phyloP scores from a whole-genome alignment of 2,888 invertebrate genomes.

The Drymonia ruficornis region DNA sequence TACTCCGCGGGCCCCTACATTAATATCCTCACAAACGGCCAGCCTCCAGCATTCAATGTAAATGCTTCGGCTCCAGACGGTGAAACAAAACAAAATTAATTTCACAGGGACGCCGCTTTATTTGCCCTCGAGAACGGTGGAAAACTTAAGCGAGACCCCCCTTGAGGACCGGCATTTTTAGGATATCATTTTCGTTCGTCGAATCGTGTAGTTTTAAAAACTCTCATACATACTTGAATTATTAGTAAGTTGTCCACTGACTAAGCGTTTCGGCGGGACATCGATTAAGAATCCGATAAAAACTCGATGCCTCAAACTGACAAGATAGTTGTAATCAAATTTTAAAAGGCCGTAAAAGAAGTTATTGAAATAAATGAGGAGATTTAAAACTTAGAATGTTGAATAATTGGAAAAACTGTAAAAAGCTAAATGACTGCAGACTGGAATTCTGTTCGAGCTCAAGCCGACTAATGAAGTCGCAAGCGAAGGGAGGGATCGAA shows the following conservation, averaged over 20 bases:
- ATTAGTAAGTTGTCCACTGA: conserved; percentile 66
- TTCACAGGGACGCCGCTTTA: conserved; percentile 78
- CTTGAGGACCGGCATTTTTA: conserved; percentile 69
- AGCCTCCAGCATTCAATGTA: conserved; percentile 84
- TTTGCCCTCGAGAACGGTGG: conserved; percentile 65
- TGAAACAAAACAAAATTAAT: conserved; percentile 84
- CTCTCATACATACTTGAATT: conserved; percentile 62
- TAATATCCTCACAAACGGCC: conserved; percentile 78
- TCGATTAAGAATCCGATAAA: conserved; percentile 64
- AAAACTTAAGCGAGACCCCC: conserved; percentile 76
- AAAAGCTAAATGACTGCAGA: conserved; percentile 40
- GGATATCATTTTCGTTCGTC: conserved; percentile 67
- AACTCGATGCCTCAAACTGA: conserved; percentile 38
- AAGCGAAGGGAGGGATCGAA: conserved; percentile 46
- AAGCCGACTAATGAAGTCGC: conserved; percentile 50
- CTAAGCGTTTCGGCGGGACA: conserved; percentile 55
- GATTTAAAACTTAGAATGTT: conserved; percentile 19
- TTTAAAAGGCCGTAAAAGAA: conserved; percentile 45
- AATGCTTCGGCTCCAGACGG: conserved; percentile 79
- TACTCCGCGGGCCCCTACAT: conserved; percentile 77
- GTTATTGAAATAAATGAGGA: conserved; percentile 37
- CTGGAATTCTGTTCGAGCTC: conserved; percentile 41
- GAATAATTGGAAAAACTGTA: conserved; percentile 25
- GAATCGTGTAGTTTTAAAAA: conserved; percentile 58
- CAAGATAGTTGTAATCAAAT: conserved; percentile 43